These are phyloP conservation scores for Noturus placidus DNA, from an alignment of 2,113 vertebrate species.

Conservation along the genomic window DNA sequence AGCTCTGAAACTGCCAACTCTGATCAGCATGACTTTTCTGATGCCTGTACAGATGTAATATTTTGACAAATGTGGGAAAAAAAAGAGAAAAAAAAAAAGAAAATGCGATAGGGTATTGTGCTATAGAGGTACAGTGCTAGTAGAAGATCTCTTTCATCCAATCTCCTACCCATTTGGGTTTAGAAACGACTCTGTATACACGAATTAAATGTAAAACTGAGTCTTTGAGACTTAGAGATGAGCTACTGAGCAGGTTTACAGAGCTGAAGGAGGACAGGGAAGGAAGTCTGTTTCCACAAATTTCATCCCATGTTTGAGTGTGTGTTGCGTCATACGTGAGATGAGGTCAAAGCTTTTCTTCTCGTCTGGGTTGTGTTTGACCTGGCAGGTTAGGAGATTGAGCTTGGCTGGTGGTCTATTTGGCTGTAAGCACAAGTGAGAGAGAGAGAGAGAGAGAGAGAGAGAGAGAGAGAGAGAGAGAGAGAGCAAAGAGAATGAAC, in stretches of 20 bases:
- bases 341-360: slow-evolving; percentile 99
- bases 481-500: background rate
- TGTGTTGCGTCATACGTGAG: slow-evolving; percentile 86
- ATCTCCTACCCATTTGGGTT: background rate
- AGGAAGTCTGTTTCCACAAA: slow-evolving; percentile 3
- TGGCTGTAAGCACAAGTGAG: slow-evolving; percentile 71
- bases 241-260: background rate
- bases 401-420: slow-evolving; percentile 98
- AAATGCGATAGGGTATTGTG: background rate
- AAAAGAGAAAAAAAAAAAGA: background rate
- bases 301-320: background rate
- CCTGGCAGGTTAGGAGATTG: slow-evolving; percentile 97
- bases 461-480: slow-evolving; percentile 10
- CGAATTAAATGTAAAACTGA: background rate
- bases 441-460: background rate
- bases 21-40: background rate
- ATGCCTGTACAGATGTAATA: background rate
- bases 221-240: background rate
- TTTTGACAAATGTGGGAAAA: background rate
- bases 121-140: background rate
- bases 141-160: background rate
- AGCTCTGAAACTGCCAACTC: no score
- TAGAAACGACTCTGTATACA: background rate
- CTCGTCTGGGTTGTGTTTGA: slow-evolving; percentile 98
- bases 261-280: background rate